Base-by-base conservation (phyloP, 2,888 invertebrate genomes). In the Malthinus seriepunctatus region DNA sequence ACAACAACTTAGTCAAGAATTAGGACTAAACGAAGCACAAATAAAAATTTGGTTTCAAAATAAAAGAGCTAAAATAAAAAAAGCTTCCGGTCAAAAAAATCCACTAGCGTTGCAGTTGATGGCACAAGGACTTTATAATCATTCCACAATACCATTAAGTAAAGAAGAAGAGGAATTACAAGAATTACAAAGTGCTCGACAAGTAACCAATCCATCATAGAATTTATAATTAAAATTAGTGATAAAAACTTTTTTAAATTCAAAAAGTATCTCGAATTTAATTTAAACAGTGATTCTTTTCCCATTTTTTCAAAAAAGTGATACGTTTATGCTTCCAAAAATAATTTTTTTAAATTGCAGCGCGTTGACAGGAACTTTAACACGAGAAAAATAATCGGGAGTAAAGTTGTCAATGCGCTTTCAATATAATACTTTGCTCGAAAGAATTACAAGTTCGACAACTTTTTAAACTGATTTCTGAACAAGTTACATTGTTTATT, bases 21-120 rank as follows among this genome's bases (percentile, higher is more conserved):
- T 97, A 57, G 92, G 93, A 0, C 83, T 97, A 60, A 96, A 97
- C 70, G 97, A 98, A 78, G 95, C 95, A 0, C 97, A 97, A 81
- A 97, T 95, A 76, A 96, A 96, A 83, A 95, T 96, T 78, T 96
- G 95, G 95, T 95, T 95, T 82, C 94, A 97, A 83, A 96, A 97
- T 81, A 96, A 97, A 78, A 84, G 97, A n/a, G 97, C 97, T 64
- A 97, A 97, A 82, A 90, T 96, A 78, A 97, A 97, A 84, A 97
- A 97, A 77, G 86, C 93, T 0, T 87, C 87, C 0, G 94, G 94
- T 0, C 88, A 90, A 68, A 88, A 91, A 73, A 93, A 94, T 78
- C 90, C 93, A 0, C 80, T 96, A 54, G 95, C 96, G 0, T 76
- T 94, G 56, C 94, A 95, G 73, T 83, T 96, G 68, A 95, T 95